Base-by-base conservation (phyloP, 2,797 vertebrate genomes). In the Australoheros facetus region DNA sequence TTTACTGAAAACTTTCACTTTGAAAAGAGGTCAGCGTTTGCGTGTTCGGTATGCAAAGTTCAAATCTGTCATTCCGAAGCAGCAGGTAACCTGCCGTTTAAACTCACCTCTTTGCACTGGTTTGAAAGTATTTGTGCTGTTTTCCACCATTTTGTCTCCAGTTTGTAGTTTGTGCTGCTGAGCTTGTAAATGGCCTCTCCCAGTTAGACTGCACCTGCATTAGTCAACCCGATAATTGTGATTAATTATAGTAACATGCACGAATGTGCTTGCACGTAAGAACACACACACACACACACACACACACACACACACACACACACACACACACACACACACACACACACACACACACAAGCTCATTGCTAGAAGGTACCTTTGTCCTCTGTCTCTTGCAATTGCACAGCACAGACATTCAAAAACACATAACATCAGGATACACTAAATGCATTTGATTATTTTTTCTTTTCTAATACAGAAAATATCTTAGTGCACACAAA, bases 221-320 rank as follows among this genome's bases (percentile, higher is more conserved):
- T 91, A 91, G 91, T 94, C 92, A 90, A 84, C 79, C 88, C 88
- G 90, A 92, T 94, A 94, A 94, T 94, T 94, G 89, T 94, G 90
- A 94, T 95, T 92, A 94, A 94, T 94, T 92, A 92, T 82, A 82
- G 86, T 60, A 81, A 79, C 81, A 70, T 73, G 80, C 73, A 56
- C 10, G 0, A 78, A 78, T 75, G 78, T 55, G 76, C 56, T 17
- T 39, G 75, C 57, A 45, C 21, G 14, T 32, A 73, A 28, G 42
- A 37, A 3, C 66, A 2, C 14, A 5, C 45, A 21, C 57, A 23
- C 77, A 54, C n/a, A 48, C 55, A 17, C 75, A 78, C 60, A 32
- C 23, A 23, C n/a, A 3, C 66, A 2, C 14, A 5, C 45, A 21
- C 57, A 23, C 77, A 55, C n/a, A 48, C 55, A 17, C 75, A 78